Percentiles rank a stretch among this genome's conserved stretches.
Conservation (phyloP, 2,113 vertebrate genomes). For the Galeopterus variegatus region DNA sequence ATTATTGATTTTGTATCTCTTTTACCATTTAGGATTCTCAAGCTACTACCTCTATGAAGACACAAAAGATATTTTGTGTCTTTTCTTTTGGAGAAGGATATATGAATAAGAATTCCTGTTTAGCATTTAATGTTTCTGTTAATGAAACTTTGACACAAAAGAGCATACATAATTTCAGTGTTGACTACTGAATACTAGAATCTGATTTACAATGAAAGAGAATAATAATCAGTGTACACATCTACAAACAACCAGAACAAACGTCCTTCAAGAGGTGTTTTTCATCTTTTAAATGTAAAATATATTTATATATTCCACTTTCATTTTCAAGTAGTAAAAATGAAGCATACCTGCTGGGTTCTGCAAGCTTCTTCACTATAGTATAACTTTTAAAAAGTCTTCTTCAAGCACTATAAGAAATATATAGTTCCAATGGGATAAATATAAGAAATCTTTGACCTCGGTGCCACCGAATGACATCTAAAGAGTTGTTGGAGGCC, state of each 20-base stretch:
- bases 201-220: conserved; percentile 12
- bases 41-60: neutral
- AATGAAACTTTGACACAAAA: conserved; percentile 37
- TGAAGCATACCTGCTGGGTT: neutral
- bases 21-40: neutral
- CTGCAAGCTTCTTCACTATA: neutral
- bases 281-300: neutral
- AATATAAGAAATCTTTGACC: neutral
- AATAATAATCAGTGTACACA: neutral
- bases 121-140: conserved; percentile 22
- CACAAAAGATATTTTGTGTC: neutral
- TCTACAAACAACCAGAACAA: neutral
- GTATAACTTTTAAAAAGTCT: neutral
- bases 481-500: neutral
- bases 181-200: conserved; percentile 29
- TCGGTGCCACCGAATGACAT: neutral
- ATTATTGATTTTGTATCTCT: neutral
- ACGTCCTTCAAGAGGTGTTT: neutral
- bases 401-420: conserved; percentile 24
- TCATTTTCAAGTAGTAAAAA: conserved; percentile 38
- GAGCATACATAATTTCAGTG: neutral
- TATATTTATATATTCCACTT: conserved; percentile 6
- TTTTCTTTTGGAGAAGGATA: conserved; percentile 30
- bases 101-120: neutral
- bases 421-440: neutral